Conservation (phyloP, 2,113 vertebrate genomes). For the Stigmatopora argus region DNA sequence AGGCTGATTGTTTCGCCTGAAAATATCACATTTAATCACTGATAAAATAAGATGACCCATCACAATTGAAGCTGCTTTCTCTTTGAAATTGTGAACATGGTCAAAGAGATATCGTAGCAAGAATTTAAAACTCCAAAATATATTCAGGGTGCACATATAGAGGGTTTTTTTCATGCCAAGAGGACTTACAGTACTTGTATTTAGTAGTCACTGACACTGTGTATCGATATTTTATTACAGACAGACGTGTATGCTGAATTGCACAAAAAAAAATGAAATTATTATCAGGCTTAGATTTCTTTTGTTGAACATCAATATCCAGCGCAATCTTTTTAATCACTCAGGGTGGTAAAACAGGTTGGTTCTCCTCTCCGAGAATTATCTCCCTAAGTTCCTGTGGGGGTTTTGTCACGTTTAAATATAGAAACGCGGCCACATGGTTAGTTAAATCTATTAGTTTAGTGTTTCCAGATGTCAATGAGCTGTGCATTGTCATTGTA, state of each 20-base stretch:
- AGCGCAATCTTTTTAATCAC: constrained; percentile 26
- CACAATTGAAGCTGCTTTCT: constrained; percentile 14
- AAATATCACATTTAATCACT: constrained; percentile 1
- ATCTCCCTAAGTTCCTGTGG: constrained; percentile 43
- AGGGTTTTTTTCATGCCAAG: not conserved
- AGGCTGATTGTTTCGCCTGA: constrained; percentile 10
- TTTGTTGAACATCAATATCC: constrained; percentile 14
- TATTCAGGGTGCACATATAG: no score
- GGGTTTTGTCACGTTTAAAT: constrained; percentile 49
- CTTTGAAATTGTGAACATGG: not conserved
- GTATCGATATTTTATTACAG: not conserved
- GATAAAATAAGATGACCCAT: not conserved
- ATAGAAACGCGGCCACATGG: constrained; percentile 52
- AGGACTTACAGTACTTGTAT: not conserved
- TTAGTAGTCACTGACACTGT: not conserved
- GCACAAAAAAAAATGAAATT: not conserved
- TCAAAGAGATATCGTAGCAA: constrained; percentile 6
- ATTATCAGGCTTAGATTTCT: not conserved
- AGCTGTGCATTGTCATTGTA: constrained; percentile 14
- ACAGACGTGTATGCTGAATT: not conserved
- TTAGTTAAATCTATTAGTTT: constrained; percentile 50
- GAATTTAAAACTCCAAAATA: not conserved
- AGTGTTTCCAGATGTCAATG: constrained; percentile 62
- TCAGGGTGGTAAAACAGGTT: constrained; percentile 28
- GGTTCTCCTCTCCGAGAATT: constrained; percentile 32